Evolutionary conservation across 2,797 vertebrate species (phyloP), one percentile per base, ranked within the genome.

Genomic region (Kryptolebias ocellatus): DNA sequence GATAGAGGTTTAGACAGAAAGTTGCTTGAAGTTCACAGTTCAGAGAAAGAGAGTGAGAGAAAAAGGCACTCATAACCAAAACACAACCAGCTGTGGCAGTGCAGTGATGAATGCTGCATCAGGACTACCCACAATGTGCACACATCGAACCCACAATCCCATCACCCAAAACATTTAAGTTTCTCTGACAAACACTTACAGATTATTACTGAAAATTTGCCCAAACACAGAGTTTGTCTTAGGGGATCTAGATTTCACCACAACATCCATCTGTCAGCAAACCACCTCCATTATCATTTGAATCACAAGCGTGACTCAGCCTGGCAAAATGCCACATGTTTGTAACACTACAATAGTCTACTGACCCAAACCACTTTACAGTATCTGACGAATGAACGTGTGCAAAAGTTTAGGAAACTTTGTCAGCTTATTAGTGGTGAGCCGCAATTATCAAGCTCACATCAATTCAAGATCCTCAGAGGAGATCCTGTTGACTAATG

Each of bases 11-110:
- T 59, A 70, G 69, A 78, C 66, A 80, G 75, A 79, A 90, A 80
- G 83, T 90, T 90, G 83, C 83, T 85, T 85, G 67, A 79, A 82
- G 28, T 51, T 93, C 91, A 92, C 75, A 83, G 87, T 91, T 90
- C 83, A 76, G 82, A 81, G 59, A 44, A 81, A 80, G 58, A 45
- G 71, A 87, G 63, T 80, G 84, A 86, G 63, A 56, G 80, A 84
- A 79, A 79, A 86, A 87, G 66, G 72, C 59, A 64, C 85, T 84
- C 69, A 59, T 16, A 76, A 78, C 76, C 78, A 86, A 92, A 95
- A 92, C 89, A 88, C 89, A 94, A 94, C 92, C 91, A 94, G 92
- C 92, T 94, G 89, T 87, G 84, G 88, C 74, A 69, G 79, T 91
- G 85, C 86, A 60, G 56, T 89, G 83, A 90, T 88, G 60, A 75